Evolutionary conservation across 2,113 vertebrate genomes (phyloP).

Genomic region (Protobothrops flavoviridis): DNA sequence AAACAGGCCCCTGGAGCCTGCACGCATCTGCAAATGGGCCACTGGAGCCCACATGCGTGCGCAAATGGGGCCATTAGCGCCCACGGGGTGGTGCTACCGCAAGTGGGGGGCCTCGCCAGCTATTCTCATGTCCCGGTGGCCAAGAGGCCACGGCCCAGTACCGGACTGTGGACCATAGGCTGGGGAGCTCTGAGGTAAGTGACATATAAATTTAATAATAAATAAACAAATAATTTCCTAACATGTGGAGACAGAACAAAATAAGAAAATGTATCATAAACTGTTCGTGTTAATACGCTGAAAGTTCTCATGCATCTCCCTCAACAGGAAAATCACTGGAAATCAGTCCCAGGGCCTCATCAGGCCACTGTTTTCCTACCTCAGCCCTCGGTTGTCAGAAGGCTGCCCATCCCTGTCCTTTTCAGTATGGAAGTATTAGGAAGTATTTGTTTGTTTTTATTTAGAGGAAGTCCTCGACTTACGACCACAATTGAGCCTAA

Average conservation of each 20-base stretch:
- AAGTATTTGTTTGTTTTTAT: not conserved
- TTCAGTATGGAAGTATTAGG: not conserved
- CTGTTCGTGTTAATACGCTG: not conserved
- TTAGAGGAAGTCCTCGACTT: too few species aligned
- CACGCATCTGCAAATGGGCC: too few species aligned
- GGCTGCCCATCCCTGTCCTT: not conserved
- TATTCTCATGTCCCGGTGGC: too few species aligned
- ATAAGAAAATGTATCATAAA: not conserved
- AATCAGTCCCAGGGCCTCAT: not conserved
- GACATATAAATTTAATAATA: not conserved
- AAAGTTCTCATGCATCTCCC: not conserved
- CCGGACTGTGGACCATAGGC: too few species aligned
- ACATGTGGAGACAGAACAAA: not conserved
- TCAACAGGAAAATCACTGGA: not conserved
- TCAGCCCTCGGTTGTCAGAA: not conserved
- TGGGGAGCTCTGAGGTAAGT: not conserved
- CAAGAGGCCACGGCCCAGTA: too few species aligned
- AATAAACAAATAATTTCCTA: not conserved
- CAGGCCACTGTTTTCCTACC: not conserved
- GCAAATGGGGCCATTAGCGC: too few species aligned
- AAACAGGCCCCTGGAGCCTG: too few species aligned
- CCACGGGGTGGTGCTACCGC: fast-evolving
- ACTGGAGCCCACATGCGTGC: too few species aligned
- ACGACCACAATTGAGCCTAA: too few species aligned
- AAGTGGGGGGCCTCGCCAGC: too few species aligned